phyloP scores from a whole-genome alignment of 2,113 vertebrate species.

The Psilopsiagon aurifrons region DNA sequence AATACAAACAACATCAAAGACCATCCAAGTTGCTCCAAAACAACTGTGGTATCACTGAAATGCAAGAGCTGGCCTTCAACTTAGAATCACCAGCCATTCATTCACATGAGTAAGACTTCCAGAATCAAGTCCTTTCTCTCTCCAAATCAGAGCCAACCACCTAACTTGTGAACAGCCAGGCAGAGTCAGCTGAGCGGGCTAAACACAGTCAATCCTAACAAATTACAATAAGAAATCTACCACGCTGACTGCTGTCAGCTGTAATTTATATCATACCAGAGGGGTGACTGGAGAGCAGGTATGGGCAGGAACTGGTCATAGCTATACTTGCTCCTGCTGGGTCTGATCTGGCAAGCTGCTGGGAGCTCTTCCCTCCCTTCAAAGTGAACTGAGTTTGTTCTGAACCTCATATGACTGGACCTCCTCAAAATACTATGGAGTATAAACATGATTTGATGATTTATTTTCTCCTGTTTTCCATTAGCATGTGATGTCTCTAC shows the following conservation, averaged over 20 bases:
- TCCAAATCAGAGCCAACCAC: not conserved
- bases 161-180: not conserved
- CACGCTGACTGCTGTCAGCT: slow-evolving; percentile 21
- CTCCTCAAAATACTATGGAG: not conserved
- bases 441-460: not conserved
- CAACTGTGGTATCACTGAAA: not conserved
- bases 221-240: not conserved
- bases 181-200: not conserved
- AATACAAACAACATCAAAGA: slow-evolving; percentile 43
- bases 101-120: not conserved
- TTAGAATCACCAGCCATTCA: not conserved
- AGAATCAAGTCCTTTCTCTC: fast-evolving
- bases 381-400: not conserved
- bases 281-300: slow-evolving; percentile 26
- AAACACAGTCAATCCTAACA: not conserved
- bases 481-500: not conserved
- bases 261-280: not conserved
- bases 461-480: not conserved
- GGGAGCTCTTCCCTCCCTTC: not conserved
- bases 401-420: not conserved
- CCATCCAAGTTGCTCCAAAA: not conserved
- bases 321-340: not conserved
- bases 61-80: not conserved
- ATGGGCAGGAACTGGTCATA: slow-evolving; percentile 30
- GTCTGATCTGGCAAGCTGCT: slow-evolving; percentile 6